A percentile compares a stretch with the other conserved stretches of the same genome.
These are phyloP conservation scores for Harpagifer antarcticus DNA, from an alignment of 2,797 vertebrate species.

Conservation along the genomic window DNA sequence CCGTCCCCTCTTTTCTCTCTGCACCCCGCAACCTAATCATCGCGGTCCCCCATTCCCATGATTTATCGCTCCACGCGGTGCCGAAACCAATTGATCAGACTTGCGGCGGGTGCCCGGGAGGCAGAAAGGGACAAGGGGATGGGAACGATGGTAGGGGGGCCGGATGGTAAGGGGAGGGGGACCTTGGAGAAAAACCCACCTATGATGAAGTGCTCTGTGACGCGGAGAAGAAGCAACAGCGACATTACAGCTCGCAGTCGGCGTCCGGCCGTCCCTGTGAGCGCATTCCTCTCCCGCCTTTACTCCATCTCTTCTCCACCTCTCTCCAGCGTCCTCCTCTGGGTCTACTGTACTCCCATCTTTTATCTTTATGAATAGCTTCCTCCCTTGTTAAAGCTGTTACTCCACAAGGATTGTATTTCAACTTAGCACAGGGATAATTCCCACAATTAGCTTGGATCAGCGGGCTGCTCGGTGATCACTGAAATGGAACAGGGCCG, in stretches of 20 bases:
- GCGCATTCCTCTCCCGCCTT: constrained; percentile 59
- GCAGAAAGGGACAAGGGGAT: constrained; percentile 75
- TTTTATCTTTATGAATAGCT: constrained; percentile 48
- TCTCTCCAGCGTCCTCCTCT: constrained; percentile 55
- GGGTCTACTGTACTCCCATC: constrained; percentile 31
- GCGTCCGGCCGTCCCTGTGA: constrained; percentile 66
- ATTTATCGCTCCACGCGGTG: constrained; percentile 93
- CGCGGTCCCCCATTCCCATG: constrained; percentile 92
- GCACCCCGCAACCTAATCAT: constrained; percentile 88
- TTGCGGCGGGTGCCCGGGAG: constrained; percentile 83
- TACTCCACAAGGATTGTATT: constrained; percentile 30
- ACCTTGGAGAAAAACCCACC: constrained; percentile 85
- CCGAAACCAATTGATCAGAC: constrained; percentile 94
- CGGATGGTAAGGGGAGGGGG: constrained; percentile 71
- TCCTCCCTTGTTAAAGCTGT: constrained; percentile 30
- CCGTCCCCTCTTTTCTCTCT: constrained; percentile 59
- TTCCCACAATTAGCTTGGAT: constrained; percentile 62
- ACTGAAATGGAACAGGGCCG: constrained; percentile 28
- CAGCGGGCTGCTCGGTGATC: constrained; percentile 30
- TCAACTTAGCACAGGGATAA: constrained; percentile 46
- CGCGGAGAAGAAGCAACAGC: constrained; percentile 72
- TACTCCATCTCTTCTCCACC: constrained; percentile 50
- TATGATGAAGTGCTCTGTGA: constrained; percentile 92
- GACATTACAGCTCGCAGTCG: constrained; percentile 77
- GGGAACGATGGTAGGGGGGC: constrained; percentile 72